Base-by-base conservation (phyloP, 2,113 vertebrate genomes). In the Sebastes fasciatus region DNA sequence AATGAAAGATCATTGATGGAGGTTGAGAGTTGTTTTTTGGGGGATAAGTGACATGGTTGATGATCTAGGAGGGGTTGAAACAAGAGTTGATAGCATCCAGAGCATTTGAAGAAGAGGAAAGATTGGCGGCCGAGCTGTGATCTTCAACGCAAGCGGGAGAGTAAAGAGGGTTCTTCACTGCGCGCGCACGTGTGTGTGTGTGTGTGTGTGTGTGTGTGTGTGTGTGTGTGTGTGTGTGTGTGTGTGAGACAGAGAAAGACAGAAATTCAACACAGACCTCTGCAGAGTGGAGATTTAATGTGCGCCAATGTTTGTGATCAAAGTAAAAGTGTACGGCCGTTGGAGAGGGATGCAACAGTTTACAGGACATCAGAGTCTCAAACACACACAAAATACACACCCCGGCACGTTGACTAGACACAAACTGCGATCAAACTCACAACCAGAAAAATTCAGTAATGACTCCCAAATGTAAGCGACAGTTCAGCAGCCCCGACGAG, bases 131-230 rank as follows among this genome's bases (percentile, higher is more conserved):
- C 4, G 14, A 55, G 83, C 88, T 87, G 79, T 89, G 71, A 90
- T 90, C 89, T 88, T 92, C 87, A 90, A 87, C 91, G 87, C 40
- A 13, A 64, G 68, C 51, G n/a, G 58, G 49, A 72, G 69, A 71
- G 62, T 88, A 82, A 81, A 86, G 79, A 77, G 71, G 58, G 61
- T 17, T 60, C 69, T 85, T 77, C 51, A 55, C 34, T 81, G n/a
- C 14, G 64, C 48, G 63, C 10, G 43, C 21, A 42, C 51, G 54
- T 60, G 66, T 73, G 54, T 72, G 55, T 64, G 73, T 72, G 67
- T 65, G 70, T 80, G 57, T 70, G 76, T 73, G 74, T 66, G 75
- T 73, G 63, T 51, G 54, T 60, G 66, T 73, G 54, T 72, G 55
- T 64, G 73, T 72, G 67, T 65, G 70, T 80, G 57, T 70, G 76